Evolutionary conservation across 2,797 vertebrate species (phyloP).

Genomic region (Sebastes paucispinis): DNA sequence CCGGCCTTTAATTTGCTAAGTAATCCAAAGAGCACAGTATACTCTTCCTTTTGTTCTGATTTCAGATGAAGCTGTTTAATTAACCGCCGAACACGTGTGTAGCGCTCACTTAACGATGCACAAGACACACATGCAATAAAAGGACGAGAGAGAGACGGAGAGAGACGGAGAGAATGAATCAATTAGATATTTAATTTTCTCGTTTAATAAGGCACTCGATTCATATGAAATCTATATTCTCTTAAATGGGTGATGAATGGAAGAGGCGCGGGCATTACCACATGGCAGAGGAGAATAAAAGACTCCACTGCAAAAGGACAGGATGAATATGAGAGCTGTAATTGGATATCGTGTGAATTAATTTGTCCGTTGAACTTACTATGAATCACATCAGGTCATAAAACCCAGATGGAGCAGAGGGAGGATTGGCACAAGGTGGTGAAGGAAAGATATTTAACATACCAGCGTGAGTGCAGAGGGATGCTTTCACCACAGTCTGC

Average conservation of each 20-base stretch:
- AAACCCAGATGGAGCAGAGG: slow-evolving; percentile 56
- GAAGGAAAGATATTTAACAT: slow-evolving; percentile 7
- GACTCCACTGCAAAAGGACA: slow-evolving; percentile 13
- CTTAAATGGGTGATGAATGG: slow-evolving; percentile 53
- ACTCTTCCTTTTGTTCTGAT: not conserved
- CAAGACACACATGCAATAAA: slow-evolving; percentile 21
- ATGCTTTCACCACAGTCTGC: slow-evolving; percentile 22
- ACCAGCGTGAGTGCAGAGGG: not conserved
- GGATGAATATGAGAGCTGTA: slow-evolving; percentile 46
- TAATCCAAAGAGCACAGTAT: slow-evolving; percentile 5
- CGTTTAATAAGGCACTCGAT: slow-evolving; percentile 39
- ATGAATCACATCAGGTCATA: slow-evolving; percentile 63
- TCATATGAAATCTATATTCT: slow-evolving; percentile 31
- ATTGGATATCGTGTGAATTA: slow-evolving; percentile 58
- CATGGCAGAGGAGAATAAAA: slow-evolving; percentile 23
- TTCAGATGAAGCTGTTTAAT: slow-evolving; percentile 15
- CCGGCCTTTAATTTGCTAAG: slow-evolving; percentile 38
- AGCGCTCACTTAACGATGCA: slow-evolving; percentile 11
- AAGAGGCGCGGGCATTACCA: slow-evolving; percentile 18
- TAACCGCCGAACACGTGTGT: slow-evolving; percentile 1
- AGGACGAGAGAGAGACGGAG: not conserved
- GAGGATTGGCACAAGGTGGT: slow-evolving; percentile 34
- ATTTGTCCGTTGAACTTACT: slow-evolving; percentile 60
- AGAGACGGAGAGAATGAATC: not conserved
- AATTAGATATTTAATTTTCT: slow-evolving; percentile 26